Evolutionary conservation across 2,797 vertebrate species (phyloP).

Genomic region (Sebastiscus tertius): DNA sequence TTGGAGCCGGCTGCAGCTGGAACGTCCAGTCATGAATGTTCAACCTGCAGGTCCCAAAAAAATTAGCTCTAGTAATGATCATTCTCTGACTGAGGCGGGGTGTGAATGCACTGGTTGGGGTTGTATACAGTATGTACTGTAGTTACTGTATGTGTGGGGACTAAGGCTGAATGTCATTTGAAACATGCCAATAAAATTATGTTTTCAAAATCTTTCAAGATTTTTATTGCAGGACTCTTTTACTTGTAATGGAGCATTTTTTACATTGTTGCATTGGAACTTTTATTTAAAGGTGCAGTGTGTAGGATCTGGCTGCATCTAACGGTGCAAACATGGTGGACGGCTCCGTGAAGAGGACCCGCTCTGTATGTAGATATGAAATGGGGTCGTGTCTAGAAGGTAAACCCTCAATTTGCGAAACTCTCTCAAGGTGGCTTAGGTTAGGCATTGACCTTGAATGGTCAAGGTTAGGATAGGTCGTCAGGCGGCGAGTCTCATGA

Average conservation of each 20-base stretch:
- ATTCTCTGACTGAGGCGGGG: not conserved
- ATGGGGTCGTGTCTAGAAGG: no score
- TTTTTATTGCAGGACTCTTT: not conserved
- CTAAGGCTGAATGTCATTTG: not conserved
- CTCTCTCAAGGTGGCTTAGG: no score
- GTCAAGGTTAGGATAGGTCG: no score
- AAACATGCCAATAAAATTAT: not conserved
- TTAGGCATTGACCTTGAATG: no score
- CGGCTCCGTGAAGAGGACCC: no score
- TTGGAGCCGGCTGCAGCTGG: not conserved
- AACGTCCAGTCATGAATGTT: not conserved
- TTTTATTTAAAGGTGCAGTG: no score
- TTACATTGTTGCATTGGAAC: no score
- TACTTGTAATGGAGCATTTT: not conserved
- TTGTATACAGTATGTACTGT: not conserved
- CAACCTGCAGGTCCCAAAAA: not conserved
- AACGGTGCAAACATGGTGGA: no score
- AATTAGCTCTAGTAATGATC: not conserved
- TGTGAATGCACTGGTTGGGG: not conserved
- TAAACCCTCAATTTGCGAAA: no score
- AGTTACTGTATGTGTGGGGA: not conserved
- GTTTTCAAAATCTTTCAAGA: not conserved
- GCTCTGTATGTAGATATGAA: no score
- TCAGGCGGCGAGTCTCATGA: no score
- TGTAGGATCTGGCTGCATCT: no score